A percentile compares a stretch with the other conserved stretches of the same genome.
These are phyloP conservation scores for Fragum sueziense DNA, from an alignment of 2,888 invertebrate species.

Conservation along the genomic window DNA sequence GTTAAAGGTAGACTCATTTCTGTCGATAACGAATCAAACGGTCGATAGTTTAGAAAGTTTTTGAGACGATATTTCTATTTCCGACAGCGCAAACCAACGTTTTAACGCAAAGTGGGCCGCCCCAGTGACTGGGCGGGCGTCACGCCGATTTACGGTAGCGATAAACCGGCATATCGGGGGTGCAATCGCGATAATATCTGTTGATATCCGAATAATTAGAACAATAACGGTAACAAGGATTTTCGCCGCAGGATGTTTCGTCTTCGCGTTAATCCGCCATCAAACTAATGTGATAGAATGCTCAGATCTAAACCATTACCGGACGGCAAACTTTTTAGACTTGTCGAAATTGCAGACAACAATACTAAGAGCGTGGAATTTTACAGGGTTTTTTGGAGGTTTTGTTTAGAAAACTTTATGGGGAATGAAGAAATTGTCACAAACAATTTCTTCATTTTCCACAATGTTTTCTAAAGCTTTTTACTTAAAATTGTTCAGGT, in stretches of 20 bases:
- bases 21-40: neutral
- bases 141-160: conserved; percentile 14
- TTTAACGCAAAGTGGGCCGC: neutral
- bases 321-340: too few species aligned
- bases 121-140: conserved; percentile 14
- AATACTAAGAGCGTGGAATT: too few species aligned
- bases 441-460: too few species aligned
- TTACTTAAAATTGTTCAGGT: too few species aligned
- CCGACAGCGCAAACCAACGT: neutral
- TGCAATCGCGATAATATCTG: neutral
- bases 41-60: neutral
- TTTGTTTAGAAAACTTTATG: too few species aligned
- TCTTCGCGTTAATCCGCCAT: too few species aligned
- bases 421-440: too few species aligned
- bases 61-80: neutral
- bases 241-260: neutral
- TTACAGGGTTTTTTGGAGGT: too few species aligned
- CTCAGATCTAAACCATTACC: too few species aligned
- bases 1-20: neutral
- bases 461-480: too few species aligned
- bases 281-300: too few species aligned
- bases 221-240: conserved; percentile 1
- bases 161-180: conserved; percentile 10
- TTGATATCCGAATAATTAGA: neutral
- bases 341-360: too few species aligned